Percentiles rank a stretch among this genome's conserved stretches.
phyloP scores from a whole-genome alignment of 2,888 invertebrate genomes.

The Nomada goodeniana region DNA sequence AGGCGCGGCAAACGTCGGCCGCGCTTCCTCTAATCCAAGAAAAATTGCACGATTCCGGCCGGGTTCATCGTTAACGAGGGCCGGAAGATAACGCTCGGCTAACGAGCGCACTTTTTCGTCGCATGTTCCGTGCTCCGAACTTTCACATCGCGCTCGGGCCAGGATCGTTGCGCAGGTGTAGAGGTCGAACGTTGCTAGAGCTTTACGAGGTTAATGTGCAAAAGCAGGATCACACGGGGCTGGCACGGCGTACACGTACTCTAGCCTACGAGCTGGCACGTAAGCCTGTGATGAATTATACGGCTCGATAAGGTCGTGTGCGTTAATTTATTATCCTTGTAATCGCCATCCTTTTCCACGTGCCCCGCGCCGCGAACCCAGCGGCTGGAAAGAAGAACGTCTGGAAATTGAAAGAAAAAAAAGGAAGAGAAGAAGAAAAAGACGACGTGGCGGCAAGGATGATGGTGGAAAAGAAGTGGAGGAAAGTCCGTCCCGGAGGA shows the following conservation, averaged over 20 bases:
- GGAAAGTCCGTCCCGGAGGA: neutral
- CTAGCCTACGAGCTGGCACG: conserved; percentile 69
- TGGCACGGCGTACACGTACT: conserved; percentile 32
- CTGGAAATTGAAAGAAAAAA: conserved; percentile 7
- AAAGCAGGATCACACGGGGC: conserved; percentile 63
- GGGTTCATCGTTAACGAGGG: conserved; percentile 62
- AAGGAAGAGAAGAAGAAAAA: neutral
- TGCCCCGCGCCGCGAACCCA: conserved; percentile 18
- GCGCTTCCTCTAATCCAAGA: conserved; percentile 32
- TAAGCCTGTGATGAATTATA: conserved; percentile 82
- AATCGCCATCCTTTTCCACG: conserved; percentile 70
- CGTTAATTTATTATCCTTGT: conserved; percentile 82
- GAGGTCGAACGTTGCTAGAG: conserved; percentile 74
- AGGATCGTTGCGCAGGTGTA: conserved; percentile 69
- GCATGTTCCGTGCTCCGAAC: conserved; percentile 61
- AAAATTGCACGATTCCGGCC: conserved; percentile 42
- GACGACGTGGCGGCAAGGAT: neutral
- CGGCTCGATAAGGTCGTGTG: conserved; percentile 82
- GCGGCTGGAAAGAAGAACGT: conserved; percentile 17
- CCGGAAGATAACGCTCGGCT: conserved; percentile 53
- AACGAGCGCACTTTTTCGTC: conserved; percentile 56
- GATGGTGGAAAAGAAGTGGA: neutral
- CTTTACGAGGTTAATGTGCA: conserved; percentile 80
- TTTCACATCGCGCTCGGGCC: conserved; percentile 66
- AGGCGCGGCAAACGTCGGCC: neutral